Base-by-base conservation (phyloP, 2,888 invertebrate genomes). In the Lepidocyrtoides sp. region DNA sequence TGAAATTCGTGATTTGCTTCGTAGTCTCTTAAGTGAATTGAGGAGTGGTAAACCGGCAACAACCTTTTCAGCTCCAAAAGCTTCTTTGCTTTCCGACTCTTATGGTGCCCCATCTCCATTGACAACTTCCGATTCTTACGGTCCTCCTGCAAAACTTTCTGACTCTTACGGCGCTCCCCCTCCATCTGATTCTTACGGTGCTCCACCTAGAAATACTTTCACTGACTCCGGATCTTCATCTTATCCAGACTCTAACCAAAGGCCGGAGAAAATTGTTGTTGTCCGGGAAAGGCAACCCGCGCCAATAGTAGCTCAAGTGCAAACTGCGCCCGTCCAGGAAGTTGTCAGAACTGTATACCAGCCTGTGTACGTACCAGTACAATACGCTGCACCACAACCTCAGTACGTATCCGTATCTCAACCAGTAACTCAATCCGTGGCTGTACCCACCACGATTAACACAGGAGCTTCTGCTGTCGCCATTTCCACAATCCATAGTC, bases 131-230 rank as follows among this genome's bases (percentile, higher is more conserved):
- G 84, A 91, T 57, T 75, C 66, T 54, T 91, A 91, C 17, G 84
- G 86, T 36, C 88, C 91, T 48, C 82, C 72, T 77, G 75, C 8
- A 91, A 91, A 41, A 91, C 91, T 4, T 82, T 79, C 8, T 69
- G 84, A 91, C 54, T 75, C 66, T 54, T 91, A 91, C 17, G 84
- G 86, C 32, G 84, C 91, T 48, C 82, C 72, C 10, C 26, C 54
- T 4, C 23, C 41, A 14, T 63, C 41, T 17, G 91, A 91, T 66
- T 91, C 91, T 54, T 91, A 91, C 57, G 66, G 83, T 85, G 88
- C 84, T 36, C 88, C 91, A 66, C 91, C 91, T 0, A 86, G 79
- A 26, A 89, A 89, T 66, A 91, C 91, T 1, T 88, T 77, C 8
- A 86, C 81, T 14, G 86, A 91, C 44, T 54, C 66, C 12, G 81